Evolutionary conservation across 23 tunicate genomes (phyloP).

Genomic region (Trididemnum miniatum): DNA sequence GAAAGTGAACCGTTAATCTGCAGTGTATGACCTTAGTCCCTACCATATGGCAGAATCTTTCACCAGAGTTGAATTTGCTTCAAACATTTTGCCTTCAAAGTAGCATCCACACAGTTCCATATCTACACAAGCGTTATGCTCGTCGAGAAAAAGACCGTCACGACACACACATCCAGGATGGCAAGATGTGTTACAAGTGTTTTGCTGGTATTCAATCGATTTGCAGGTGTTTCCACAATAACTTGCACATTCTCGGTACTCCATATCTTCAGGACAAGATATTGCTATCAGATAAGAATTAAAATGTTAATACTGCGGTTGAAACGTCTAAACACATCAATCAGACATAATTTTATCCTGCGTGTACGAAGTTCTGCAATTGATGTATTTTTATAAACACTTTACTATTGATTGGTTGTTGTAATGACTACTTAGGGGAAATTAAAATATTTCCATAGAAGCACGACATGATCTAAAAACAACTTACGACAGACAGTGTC

Average conservation of each 20-base stretch:
- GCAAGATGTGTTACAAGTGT: conserved; percentile 43
- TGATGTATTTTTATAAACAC: too few species aligned
- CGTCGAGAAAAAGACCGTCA: conserved; percentile 47
- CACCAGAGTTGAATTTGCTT: conserved; percentile 41
- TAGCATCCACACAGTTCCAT: conserved; percentile 60
- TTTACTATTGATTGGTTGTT: too few species aligned
- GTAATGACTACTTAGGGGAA: too few species aligned
- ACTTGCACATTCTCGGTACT: conserved; percentile 66
- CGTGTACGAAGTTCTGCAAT: too few species aligned
- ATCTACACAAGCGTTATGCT: conserved; percentile 60
- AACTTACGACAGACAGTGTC: too few species aligned
- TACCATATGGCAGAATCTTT: conserved; percentile 33
- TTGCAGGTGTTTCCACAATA: conserved; percentile 58
- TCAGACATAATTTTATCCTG: too few species aligned
- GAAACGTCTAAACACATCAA: too few species aligned
- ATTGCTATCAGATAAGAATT: conserved; percentile 17
- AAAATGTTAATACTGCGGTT: too few species aligned
- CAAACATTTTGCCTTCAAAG: conserved; percentile 63
- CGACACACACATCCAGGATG: conserved; percentile 82
- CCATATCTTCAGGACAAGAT: conserved; percentile 60
- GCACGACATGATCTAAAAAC: too few species aligned
- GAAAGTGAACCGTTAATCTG: too few species aligned
- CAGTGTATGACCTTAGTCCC: too few species aligned
- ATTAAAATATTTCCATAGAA: too few species aligned
- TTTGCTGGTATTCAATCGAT: conserved; percentile 36